Evolutionary conservation across 2,113 vertebrate species (phyloP), one percentile per base, ranked within the genome.

Genomic region (Ictidomys tridecemlineatus): DNA sequence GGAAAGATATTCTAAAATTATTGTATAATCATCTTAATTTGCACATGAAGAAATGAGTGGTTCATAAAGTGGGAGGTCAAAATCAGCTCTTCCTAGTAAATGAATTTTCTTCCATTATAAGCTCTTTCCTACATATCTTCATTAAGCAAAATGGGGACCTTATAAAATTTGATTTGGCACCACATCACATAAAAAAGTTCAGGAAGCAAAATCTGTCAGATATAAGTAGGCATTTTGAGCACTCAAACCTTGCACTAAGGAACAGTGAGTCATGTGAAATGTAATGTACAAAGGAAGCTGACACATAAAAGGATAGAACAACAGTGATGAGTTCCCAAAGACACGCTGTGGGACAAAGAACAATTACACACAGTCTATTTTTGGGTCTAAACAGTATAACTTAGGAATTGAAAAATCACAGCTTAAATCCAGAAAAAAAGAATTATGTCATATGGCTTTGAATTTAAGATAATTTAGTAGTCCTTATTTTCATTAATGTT

Each of bases 221-320:
- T 70, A 22, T 5, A 85, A 78, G 61, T 8, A 48, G 94, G 65
- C 89, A 88, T 74, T 94, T 39, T 61, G 73, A 91, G 56, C 16
- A 11, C 30, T 53, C n/a, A 58, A n/a, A 39, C 67, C 61, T 93
- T 72, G 92, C 37, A 67, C 32, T 82, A 39, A 92, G 92, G 85
- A 97, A 86, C 51, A 45, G 77, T 97, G 97, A 98, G 91, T 97
- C 97, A 96, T 51, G 83, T 83, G n/a, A 82, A 95, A 48, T 69
- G 67, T 14, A 85, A 42, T 32, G 80, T 80, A 39, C 78, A 87
- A 77, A 93, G 97, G 97, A 96, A 97, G 77, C 74, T 93, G 93
- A 94, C 91, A 91, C 93, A 93, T 85, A 3, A 87, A 89, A 79
- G 82, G 69, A 69, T 2, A 42, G 83, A n/a, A 89, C 61, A 94